These are phyloP conservation scores for Conops quadrifasciatus DNA, from an alignment of 2,888 invertebrate species.

Conservation along the genomic window DNA sequence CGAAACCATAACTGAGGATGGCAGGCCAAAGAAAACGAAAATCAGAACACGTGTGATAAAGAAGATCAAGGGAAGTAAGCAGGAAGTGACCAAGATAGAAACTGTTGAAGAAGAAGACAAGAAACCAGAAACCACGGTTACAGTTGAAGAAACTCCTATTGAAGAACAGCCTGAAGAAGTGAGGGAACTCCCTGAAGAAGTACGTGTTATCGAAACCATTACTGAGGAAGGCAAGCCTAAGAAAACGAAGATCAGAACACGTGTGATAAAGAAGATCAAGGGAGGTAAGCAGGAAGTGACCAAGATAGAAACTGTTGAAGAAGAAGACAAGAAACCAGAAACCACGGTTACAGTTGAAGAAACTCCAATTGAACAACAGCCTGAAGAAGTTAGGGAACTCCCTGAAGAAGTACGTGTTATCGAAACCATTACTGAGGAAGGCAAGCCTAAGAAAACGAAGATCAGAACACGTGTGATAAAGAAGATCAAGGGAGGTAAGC, in stretches of 20 bases:
- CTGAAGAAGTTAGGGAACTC: conserved; percentile 36
- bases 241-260: conserved; percentile 41
- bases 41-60: conserved; percentile 34
- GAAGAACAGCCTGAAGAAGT: conserved; percentile 32
- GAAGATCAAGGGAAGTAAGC: conserved; percentile 36
- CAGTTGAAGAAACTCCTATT: conserved; percentile 27
- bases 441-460: conserved; percentile 41
- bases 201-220: conserved; percentile 36
- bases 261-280: conserved; percentile 40
- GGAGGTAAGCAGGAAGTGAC: conserved; percentile 41
- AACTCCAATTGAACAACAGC: conserved; percentile 17
- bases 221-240: conserved; percentile 38
- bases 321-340: conserved; percentile 39
- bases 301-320: conserved; percentile 41
- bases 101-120: conserved; percentile 41
- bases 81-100: conserved; percentile 39
- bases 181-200: conserved; percentile 39
- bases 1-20: conserved; percentile 36
- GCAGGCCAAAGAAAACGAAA: conserved; percentile 37
- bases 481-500: conserved; percentile 37
- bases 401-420: conserved; percentile 38
- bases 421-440: conserved; percentile 38
- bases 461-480: conserved; percentile 40
- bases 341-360: conserved; percentile 41
- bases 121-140: conserved; percentile 37